phyloP scores from a whole-genome alignment of 1,140 invertebrate species.

The Octopus sinensis region DNA sequence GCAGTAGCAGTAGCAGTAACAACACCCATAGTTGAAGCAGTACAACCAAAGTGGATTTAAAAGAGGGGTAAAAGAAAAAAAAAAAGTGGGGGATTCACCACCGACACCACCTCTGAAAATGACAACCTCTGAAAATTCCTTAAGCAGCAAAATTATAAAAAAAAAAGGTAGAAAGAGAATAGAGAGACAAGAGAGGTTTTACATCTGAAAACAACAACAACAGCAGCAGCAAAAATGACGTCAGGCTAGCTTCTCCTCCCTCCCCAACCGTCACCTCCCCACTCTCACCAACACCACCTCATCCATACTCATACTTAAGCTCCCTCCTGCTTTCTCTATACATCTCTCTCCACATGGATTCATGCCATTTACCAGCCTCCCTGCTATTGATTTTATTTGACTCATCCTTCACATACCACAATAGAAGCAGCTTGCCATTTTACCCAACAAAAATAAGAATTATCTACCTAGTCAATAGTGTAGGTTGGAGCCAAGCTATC shows the following conservation, averaged over 20 bases:
- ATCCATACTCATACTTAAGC: neutral
- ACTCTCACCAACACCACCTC: neutral
- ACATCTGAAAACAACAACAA: no score
- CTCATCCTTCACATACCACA: conserved; percentile 10
- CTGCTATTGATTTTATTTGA: conserved; percentile 8
- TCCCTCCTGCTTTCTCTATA: neutral
- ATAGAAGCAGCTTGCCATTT: neutral
- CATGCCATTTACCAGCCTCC: neutral
- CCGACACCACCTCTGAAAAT: no score
- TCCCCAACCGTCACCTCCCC: neutral
- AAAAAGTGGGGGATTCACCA: no score
- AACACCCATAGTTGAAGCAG: no score
- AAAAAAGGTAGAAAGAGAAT: no score
- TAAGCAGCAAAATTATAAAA: no score
- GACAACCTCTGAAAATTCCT: no score
- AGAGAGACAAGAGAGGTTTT: no score
- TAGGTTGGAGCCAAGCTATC: no score
- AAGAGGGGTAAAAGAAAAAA: no score
- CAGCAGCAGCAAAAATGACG: neutral
- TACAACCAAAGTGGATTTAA: no score
- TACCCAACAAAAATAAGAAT: neutral
- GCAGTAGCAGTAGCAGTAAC: no score
- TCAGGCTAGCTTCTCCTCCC: neutral
- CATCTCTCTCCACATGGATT: conserved; percentile 2
- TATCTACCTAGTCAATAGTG: neutral